Conservation (phyloP, 2,888 invertebrate genomes). For the Agonopterix heracliana region DNA sequence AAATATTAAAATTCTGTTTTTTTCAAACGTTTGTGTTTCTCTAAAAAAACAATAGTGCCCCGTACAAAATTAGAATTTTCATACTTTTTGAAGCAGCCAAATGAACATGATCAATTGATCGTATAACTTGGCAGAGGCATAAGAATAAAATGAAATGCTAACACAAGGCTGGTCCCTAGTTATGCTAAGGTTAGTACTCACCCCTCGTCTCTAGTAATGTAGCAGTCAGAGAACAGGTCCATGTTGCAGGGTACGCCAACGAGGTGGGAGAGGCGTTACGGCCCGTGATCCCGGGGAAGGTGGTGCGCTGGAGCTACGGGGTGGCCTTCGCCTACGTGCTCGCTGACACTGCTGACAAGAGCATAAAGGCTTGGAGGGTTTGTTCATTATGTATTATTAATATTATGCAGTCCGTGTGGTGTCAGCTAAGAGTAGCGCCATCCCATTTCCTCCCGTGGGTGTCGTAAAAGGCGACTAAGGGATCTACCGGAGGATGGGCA, state of each 20-base stretch:
- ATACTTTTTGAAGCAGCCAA: no score
- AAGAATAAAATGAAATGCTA: no score
- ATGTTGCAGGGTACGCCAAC: constrained; percentile 91
- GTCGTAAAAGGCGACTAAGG: no score
- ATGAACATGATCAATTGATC: no score
- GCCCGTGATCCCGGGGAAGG: constrained; percentile 80
- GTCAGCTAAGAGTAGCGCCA: no score
- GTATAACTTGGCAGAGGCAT: no score
- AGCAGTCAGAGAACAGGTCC: constrained; percentile 64
- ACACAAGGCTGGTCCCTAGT: no score
- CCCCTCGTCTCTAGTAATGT: constrained; percentile 60
- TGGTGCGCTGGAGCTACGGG: constrained; percentile 86
- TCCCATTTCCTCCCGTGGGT: no score
- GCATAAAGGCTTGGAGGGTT: constrained; percentile 79
- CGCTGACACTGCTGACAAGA: constrained; percentile 90
- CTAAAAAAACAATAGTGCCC: background rate
- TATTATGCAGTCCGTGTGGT: no score
- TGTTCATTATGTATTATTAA: constrained; percentile 9
- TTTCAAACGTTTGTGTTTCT: no score
- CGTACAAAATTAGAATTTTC: background rate
- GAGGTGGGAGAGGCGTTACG: constrained; percentile 97
- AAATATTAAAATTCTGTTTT: no score
- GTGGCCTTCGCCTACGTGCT: constrained; percentile 90
- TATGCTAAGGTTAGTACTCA: constrained; percentile 27
- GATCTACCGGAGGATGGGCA: no score